phyloP scores from a whole-genome alignment of 1,140 invertebrate genomes.

The Araneus ventricosus region DNA sequence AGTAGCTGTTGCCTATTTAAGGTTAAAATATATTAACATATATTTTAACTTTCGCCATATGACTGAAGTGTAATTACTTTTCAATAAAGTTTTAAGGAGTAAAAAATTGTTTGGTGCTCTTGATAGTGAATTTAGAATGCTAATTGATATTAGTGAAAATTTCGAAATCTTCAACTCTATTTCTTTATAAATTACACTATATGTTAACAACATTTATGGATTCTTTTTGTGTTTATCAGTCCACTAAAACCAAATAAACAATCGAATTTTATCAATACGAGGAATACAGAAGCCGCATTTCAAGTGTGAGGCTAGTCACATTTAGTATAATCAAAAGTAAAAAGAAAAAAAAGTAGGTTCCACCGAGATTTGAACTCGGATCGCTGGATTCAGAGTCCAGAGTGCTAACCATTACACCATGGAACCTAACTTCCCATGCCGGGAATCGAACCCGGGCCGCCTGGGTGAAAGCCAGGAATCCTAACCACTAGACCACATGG shows the following conservation, averaged over 20 bases:
- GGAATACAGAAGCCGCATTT: neutral
- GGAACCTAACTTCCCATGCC: constrained; percentile 83
- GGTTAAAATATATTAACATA: no score
- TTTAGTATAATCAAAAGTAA: neutral
- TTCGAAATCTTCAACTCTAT: no score
- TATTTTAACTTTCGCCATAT: no score
- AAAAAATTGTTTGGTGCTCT: no score
- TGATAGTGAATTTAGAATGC: no score
- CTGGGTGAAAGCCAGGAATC: constrained; percentile 91
- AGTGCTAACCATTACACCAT: constrained; percentile 79
- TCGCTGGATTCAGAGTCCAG: constrained; percentile 78
- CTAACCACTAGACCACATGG: constrained; percentile 87
- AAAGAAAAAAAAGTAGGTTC: constrained; percentile 69
- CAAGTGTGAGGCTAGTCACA: neutral
- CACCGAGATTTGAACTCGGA: constrained; percentile 78
- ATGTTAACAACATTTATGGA: no score
- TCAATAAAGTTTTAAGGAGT: no score
- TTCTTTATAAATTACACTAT: no score
- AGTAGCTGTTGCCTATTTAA: neutral
- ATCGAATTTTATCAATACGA: neutral
- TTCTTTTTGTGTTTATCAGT: no score
- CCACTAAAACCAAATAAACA: no score
- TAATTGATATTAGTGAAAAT: no score
- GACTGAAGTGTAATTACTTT: neutral
- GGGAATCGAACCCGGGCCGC: constrained; percentile 91